Percentiles rank a stretch among this genome's conserved stretches.
Conservation (phyloP, 1,140 invertebrate species). For the Wiebesia pumilae region DNA sequence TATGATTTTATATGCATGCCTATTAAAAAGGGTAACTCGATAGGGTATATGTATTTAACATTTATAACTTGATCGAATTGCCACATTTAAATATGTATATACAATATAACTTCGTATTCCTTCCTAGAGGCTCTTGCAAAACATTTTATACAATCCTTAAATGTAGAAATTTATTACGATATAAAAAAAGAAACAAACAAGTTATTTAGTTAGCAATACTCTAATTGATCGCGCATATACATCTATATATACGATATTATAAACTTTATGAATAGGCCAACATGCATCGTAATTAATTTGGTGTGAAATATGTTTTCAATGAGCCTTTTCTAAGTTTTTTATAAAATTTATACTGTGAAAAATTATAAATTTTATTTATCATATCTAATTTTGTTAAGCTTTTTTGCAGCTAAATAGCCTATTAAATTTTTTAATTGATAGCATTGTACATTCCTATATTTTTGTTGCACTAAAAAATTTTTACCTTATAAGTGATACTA, state of each 20-base stretch:
- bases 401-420: background rate
- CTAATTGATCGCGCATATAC: background rate
- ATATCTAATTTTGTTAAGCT: background rate
- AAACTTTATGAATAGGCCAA: background rate
- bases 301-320: background rate
- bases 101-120: conserved; percentile 34
- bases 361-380: background rate
- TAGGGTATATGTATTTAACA: conserved; percentile 6
- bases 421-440: conserved; percentile 2
- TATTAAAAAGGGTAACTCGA: conserved; percentile 23
- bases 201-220: background rate
- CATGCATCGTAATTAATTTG: background rate
- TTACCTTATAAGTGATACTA: conserved; percentile 33
- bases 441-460: conserved; percentile 33
- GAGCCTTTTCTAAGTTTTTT: background rate
- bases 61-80: conserved; percentile 18
- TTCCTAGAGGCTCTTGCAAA: conserved; percentile 18
- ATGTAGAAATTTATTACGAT: background rate
- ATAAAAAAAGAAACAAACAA: background rate
- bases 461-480: conserved; percentile 19
- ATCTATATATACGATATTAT: background rate
- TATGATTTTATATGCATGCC: conserved; percentile 35
- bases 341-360: background rate
- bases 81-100: conserved; percentile 38
- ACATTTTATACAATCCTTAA: conserved; percentile 32